These are phyloP conservation scores for Orussus abietinus DNA, from an alignment of 1,140 invertebrate genomes.

Conservation along the genomic window DNA sequence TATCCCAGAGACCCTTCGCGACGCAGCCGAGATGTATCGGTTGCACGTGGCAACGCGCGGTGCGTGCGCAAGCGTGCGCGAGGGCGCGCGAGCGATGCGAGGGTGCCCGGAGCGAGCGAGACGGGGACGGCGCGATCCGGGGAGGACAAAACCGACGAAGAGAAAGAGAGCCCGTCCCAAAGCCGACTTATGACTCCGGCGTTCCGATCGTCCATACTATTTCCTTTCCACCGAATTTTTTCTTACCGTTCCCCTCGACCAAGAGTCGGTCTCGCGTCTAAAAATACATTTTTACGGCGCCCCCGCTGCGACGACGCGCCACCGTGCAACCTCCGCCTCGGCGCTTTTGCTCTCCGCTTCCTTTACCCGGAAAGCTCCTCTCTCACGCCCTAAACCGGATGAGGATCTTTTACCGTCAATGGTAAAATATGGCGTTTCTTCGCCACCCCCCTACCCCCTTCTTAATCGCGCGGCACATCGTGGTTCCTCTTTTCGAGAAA, in stretches of 20 bases:
- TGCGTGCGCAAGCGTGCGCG: too few relatives aligned
- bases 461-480: too few relatives aligned
- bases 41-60: conserved; percentile 45
- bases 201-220: conserved; percentile 36
- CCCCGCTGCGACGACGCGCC: conserved; percentile 40
- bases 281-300: conserved; percentile 54
- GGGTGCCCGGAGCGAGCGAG: not conserved
- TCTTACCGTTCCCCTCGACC: conserved; percentile 28
- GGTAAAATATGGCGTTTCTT: conserved; percentile 22
- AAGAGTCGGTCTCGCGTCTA: conserved; percentile 31
- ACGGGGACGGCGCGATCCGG: too few relatives aligned
- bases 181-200: conserved; percentile 24
- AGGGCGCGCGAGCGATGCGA: too few relatives aligned
- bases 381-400: conserved; percentile 18
- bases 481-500: too few relatives aligned
- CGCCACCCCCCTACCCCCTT: too few relatives aligned
- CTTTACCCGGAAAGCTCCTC: too few relatives aligned
- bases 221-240: conserved; percentile 27
- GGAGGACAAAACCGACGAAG: too few relatives aligned
- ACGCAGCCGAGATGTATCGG: conserved; percentile 43
- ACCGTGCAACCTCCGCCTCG: conserved; percentile 31
- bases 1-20: too few relatives aligned
- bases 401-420: conserved; percentile 19
- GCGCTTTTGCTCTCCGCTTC: too few relatives aligned
- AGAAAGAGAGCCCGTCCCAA: too few relatives aligned